Evolutionary conservation across 2,888 invertebrate genomes (phyloP).

Genomic region (Drosophila yooni): DNA sequence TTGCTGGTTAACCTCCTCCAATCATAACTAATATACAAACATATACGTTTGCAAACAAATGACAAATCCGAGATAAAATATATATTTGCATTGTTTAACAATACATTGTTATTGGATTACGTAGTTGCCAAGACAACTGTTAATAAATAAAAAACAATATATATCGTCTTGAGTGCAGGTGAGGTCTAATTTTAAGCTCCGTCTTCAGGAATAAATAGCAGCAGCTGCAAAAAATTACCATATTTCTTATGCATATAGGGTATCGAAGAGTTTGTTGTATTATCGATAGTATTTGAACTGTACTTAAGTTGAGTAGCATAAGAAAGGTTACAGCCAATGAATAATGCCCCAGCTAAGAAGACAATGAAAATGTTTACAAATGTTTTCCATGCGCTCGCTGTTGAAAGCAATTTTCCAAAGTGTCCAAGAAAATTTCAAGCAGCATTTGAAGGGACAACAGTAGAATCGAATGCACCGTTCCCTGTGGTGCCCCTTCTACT

Average conservation of each 20-base stretch:
- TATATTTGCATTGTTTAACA: neutral
- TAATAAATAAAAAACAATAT: neutral
- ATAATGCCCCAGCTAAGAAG: constrained; percentile 54
- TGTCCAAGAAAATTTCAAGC: constrained; percentile 64
- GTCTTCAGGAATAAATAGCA: neutral
- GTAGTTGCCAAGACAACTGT: neutral
- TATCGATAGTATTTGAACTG: constrained; percentile 9
- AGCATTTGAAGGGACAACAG: constrained; percentile 51
- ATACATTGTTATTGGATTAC: neutral
- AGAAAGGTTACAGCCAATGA: constrained; percentile 44
- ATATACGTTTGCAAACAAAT: neutral
- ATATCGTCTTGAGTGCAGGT: neutral
- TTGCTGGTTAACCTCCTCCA: too few relatives aligned
- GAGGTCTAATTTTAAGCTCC: neutral
- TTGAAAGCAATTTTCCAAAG: constrained; percentile 66
- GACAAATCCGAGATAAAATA: neutral
- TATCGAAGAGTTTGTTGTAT: neutral
- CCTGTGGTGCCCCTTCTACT: constrained; percentile 7
- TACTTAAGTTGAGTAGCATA: constrained; percentile 39
- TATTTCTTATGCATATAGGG: neutral
- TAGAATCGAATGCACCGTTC: constrained; percentile 63
- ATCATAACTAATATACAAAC: neutral
- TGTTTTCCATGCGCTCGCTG: constrained; percentile 41
- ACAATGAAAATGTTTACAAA: constrained; percentile 61
- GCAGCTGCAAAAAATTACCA: neutral